Base-by-base conservation (phyloP, 2,113 vertebrate genomes). In the Nesoenas mayeri region DNA sequence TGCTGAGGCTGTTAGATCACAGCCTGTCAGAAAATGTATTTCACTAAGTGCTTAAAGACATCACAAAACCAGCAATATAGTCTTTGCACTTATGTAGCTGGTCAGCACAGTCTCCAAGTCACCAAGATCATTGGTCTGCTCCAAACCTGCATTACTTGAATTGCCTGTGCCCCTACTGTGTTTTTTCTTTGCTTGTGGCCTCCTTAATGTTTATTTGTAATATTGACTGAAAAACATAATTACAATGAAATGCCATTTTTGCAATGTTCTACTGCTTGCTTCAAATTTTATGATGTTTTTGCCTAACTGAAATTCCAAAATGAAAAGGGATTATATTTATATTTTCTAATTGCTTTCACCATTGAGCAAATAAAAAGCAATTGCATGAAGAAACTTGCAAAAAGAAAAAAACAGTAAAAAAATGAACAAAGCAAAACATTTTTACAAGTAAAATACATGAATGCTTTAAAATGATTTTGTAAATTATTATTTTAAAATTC, bases 51-150 rank as follows among this genome's bases (percentile, higher is more conserved):
- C 26, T 60, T 72, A 24, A 88, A 69, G 40, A 29, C 34, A 16
- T 29, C 32, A 61, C 13, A 17, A 11, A 64, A 72, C 51, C 17
- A 87, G 15, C 48, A 12, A 9, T 31, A 10, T 17, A 25, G 31
- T 1, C 2, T 15, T 69, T 0, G 0, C 6, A 10, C 32, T 69
- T 48, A 2, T 3, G 3, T 6, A 65, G 29, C 16, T 84, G 40
- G 9, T 61, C 29, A 48, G 25, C 2, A 3, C 15, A 25, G n/a
- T 29, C 65, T 62, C 18, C 34, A 44, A 3, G 32, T 73, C 22
- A 64, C 54, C 65, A 22, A 73, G 62, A 6, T 31, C 21, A 20
- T 28, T 28, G 21, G 24, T 65, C 13, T 71, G 24, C 56, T 75
- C 48, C 66, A 66, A 71, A 54, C 15, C 26, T 47, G 28, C 10